Evolutionary conservation across 1,140 invertebrate genomes (phyloP), one percentile per base, ranked within the genome.

Genomic region (Ceratina australensis): DNA sequence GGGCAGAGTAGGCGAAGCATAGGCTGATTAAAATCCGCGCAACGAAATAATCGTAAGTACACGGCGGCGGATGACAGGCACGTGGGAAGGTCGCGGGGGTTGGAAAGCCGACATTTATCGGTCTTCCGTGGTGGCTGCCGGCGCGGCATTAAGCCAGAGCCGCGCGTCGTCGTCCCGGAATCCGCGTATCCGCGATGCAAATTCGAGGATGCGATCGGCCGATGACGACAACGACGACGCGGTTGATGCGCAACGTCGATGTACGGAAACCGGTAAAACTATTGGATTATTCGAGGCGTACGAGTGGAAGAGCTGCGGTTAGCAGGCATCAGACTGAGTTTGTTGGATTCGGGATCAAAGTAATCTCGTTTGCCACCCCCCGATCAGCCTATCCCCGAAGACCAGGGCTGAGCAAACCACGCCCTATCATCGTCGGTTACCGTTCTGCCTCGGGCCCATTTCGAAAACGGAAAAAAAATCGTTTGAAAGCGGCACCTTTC

Each of bases 261-360:
- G 65, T 71, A 74, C 79, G 71, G 79, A 84, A 77, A 60, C 33
- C 50, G 68, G 75, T 79, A 61, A 69, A 89, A 89, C 90, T 91
- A 91, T 91, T 89, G 89, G 91, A 90, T 91, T 91, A 91, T 91
- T 89, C 87, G 78, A 86, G 74, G 80, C 78, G 81, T 79, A 81
- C 68, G 73, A 83, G 81, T 80, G 73, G 81, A 81, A 82, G 72
- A 84, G 72, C 83, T 78, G 89, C 90, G 90, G 89, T 92, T 91
- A 91, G 87, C 89, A 86, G 91, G 89, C 87, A 91, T 91, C 90
- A 82, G 81, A 75, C 76, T 87, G 86, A 90, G 90, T 92, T 92
- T 92, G 89, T 92, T 89, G 91, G 90, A 92, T 92, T 92, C 91
- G 89, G 91, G 90, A 92, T 92, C 90, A 92, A 86, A 89, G 85